A percentile compares a stretch with the other conserved stretches of the same genome.
phyloP scores from a whole-genome alignment of 2,113 vertebrate genomes.

The Chionis minor region DNA sequence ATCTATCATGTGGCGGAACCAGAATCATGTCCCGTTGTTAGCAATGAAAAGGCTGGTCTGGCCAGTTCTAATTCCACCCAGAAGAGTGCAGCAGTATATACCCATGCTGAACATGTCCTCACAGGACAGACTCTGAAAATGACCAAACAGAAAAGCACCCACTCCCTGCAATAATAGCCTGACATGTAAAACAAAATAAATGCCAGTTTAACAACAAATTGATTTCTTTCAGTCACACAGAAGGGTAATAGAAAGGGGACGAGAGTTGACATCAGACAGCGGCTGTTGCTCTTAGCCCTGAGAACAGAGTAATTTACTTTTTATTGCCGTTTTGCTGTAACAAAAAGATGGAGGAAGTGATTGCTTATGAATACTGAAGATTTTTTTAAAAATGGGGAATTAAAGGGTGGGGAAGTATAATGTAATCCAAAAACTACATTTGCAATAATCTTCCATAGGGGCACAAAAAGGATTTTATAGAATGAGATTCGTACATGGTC shows the following conservation, averaged over 20 bases:
- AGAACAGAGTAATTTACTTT: not conserved
- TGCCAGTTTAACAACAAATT: not conserved
- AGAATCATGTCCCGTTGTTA: not conserved
- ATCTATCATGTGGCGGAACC: not conserved
- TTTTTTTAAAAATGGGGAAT: not conserved
- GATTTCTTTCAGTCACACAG: not conserved
- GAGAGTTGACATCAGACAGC: not conserved
- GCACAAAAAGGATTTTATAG: not conserved
- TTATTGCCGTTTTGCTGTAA: not conserved
- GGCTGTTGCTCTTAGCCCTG: not conserved
- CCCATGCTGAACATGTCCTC: not conserved
- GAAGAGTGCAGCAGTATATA: constrained; percentile 34
- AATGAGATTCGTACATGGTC: not conserved
- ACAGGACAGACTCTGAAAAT: not conserved
- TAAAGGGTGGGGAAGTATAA: not conserved
- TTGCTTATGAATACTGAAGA: not conserved
- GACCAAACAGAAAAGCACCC: not conserved
- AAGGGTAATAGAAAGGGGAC: not conserved
- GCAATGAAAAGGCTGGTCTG: not conserved
- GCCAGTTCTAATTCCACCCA: constrained; percentile 26
- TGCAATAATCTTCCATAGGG: not conserved
- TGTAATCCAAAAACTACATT: not conserved
- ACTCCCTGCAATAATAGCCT: not conserved
- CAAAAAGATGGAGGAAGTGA: not conserved
- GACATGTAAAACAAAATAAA: not conserved